Percentiles rank a stretch among this genome's conserved stretches.
Evolutionary conservation across 2,888 invertebrate genomes (phyloP).

Genomic region (Epinotia demarniana): DNA sequence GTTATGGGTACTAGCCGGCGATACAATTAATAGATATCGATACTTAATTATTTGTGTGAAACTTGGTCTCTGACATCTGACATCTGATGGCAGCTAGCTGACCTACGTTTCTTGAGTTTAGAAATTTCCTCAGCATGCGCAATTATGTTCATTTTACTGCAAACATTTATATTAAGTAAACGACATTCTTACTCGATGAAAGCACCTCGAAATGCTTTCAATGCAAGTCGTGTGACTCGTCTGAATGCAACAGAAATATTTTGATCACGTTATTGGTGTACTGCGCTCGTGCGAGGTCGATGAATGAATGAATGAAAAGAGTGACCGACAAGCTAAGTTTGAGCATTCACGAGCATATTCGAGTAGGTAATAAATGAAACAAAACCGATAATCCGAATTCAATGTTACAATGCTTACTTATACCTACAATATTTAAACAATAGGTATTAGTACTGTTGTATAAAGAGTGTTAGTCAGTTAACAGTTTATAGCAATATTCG

Average conservation of each 20-base stretch:
- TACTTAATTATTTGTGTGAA: no score
- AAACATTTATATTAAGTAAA: conserved; percentile 15
- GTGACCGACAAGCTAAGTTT: conserved; percentile 7
- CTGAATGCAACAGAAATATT: conserved; percentile 29
- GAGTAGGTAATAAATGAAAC: neutral
- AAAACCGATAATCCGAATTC: neutral
- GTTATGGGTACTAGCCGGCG: no score
- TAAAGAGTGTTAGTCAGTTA: no score
- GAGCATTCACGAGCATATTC: neutral
- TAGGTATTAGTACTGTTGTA: no score
- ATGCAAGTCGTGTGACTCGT: conserved; percentile 13
- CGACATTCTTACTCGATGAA: conserved; percentile 26
- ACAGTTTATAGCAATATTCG: no score
- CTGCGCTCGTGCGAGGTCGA: conserved; percentile 6
- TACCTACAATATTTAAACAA: no score
- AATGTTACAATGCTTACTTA: no score
- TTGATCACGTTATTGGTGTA: conserved; percentile 23
- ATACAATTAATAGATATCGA: no score
- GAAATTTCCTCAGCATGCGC: conserved; percentile 7
- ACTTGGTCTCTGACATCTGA: no score
- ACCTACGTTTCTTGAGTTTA: conserved; percentile 6
- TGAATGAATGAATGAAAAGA: conserved; percentile 17
- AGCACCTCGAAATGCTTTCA: conserved; percentile 28
- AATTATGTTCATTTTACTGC: neutral
- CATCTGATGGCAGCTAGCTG: no score